Evolutionary conservation across 2,888 invertebrate species (phyloP).

Genomic region (Tenthredo notha): DNA sequence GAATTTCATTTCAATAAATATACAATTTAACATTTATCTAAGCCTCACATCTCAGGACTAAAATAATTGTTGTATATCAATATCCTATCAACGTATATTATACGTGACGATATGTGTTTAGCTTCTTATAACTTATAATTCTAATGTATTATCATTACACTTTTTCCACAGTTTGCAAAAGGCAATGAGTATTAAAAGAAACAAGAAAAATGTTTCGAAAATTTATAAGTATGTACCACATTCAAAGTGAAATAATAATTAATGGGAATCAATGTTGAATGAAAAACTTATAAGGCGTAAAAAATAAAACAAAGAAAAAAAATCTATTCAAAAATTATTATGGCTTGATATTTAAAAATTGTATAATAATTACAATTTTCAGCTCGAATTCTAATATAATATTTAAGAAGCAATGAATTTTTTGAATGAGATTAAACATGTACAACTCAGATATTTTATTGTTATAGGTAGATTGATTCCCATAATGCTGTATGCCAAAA

Average conservation of each 20-base stretch:
- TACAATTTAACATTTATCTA: neutral
- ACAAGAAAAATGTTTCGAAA: neutral
- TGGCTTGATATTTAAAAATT: neutral
- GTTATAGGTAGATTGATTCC: slow-evolving; percentile 28
- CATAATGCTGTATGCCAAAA: slow-evolving; percentile 42
- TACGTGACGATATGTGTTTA: neutral
- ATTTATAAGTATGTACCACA: slow-evolving; percentile 14
- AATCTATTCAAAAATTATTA: neutral
- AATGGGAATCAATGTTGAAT: slow-evolving; percentile 35
- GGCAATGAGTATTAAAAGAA: slow-evolving; percentile 18
- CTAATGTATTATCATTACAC: neutral
- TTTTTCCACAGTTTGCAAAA: neutral
- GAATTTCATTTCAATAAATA: slow-evolving; percentile 6
- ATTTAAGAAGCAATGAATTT: neutral
- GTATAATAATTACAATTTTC: neutral
- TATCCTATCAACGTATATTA: slow-evolving; percentile 8
- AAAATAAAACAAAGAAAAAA: neutral
- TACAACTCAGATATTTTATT: neutral
- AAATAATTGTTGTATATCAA: neutral
- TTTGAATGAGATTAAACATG: neutral
- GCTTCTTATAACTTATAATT: slow-evolving; percentile 23
- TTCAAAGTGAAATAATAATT: slow-evolving; percentile 11
- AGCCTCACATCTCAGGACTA: slow-evolving; percentile 45
- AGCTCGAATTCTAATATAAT: neutral
- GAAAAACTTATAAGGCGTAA: neutral